Conservation (phyloP, 2,113 vertebrate genomes). For the Triplophysa dalaica region DNA sequence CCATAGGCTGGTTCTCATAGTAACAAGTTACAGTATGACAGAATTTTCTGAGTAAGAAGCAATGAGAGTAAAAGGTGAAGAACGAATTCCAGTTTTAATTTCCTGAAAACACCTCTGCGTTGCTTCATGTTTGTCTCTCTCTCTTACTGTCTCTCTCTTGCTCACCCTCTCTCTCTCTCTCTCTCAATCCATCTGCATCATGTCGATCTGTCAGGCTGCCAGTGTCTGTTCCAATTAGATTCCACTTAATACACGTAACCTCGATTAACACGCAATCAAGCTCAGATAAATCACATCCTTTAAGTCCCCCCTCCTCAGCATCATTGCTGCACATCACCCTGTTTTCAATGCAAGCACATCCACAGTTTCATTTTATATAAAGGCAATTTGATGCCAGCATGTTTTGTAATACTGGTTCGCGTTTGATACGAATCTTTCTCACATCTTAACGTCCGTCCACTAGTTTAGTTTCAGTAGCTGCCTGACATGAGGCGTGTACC, state of each 20-base stretch:
- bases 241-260: slow-evolving; percentile 86
- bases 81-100: neutral
- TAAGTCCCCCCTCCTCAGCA: slow-evolving; percentile 73
- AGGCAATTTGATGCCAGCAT: slow-evolving; percentile 12
- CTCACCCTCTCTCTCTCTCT: slow-evolving; percentile 53
- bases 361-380: slow-evolving; percentile 56
- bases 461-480: neutral
- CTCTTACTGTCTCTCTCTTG: slow-evolving; percentile 60
- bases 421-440: neutral
- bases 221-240: slow-evolving; percentile 87
- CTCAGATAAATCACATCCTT: slow-evolving; percentile 85
- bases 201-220: slow-evolving; percentile 85
- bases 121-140: slow-evolving; percentile 50
- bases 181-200: slow-evolving; percentile 83
- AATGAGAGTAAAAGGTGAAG: no score
- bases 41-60: neutral
- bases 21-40: no score
- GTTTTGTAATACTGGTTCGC: neutral
- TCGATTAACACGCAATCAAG: slow-evolving; percentile 87
- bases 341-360: slow-evolving; percentile 68
- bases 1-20: slow-evolving; percentile 20
- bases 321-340: slow-evolving; percentile 76
- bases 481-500: neutral
- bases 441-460: neutral
- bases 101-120: slow-evolving; percentile 53